Percentiles rank a stretch among this genome's conserved stretches.
These are phyloP conservation scores for Atherinosoma microstoma DNA, from an alignment of 2,797 vertebrate species.

Conservation along the genomic window DNA sequence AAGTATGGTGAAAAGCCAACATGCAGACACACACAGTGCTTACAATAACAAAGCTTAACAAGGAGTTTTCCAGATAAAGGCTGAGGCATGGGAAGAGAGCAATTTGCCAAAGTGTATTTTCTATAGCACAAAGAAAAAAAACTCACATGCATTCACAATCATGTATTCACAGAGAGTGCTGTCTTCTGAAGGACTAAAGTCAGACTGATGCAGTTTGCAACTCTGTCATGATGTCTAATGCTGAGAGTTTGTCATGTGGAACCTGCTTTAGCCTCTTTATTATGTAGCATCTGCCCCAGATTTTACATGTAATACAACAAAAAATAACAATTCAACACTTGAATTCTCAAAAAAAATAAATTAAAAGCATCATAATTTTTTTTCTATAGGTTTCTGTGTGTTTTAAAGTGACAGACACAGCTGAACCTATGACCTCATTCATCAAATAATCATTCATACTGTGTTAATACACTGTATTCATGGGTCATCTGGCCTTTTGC, in stretches of 20 bases:
- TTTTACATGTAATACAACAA: no score
- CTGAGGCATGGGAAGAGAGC: conserved; percentile 60
- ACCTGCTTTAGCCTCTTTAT: neutral
- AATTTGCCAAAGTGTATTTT: conserved; percentile 55
- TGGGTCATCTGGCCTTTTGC: neutral
- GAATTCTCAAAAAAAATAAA: no score
- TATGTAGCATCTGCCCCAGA: no score
- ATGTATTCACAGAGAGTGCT: no score
- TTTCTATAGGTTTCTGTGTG: no score
- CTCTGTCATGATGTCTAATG: neutral
- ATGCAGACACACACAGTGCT: conserved; percentile 14
- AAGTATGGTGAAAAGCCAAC: conserved; percentile 27
- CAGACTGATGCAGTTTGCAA: neutral
- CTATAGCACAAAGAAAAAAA: conserved; percentile 34
- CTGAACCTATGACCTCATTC: neutral
- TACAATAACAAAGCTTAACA: conserved; percentile 53
- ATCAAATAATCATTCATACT: conserved; percentile 3
- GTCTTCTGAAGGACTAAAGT: neutral
- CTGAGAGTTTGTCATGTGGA: neutral
- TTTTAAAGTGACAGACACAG: no score
- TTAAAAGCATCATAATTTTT: no score
- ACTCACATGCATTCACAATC: neutral
- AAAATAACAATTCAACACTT: no score
- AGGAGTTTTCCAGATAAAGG: conserved; percentile 51
- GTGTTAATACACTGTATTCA: neutral